A percentile compares a stretch with the other conserved stretches of the same genome.
These are phyloP conservation scores for Scolopax mira DNA, from an alignment of 2,113 vertebrate species.

Conservation along the genomic window DNA sequence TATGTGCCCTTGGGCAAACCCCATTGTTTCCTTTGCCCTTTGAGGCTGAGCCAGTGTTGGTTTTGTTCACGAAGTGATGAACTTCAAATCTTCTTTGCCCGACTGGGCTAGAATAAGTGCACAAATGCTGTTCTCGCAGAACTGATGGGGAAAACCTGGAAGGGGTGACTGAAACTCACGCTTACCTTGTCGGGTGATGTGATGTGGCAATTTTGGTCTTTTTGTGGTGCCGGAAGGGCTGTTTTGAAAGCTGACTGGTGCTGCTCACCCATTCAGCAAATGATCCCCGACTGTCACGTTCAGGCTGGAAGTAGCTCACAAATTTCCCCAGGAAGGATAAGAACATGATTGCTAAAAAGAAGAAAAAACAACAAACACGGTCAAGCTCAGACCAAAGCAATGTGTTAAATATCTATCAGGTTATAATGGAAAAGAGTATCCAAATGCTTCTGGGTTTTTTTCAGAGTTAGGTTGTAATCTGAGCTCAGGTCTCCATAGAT, in stretches of 20 bases:
- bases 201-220: not conserved
- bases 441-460: not conserved
- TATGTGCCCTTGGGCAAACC: accelerated
- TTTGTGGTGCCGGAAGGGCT: not conserved
- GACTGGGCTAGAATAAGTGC: no score
- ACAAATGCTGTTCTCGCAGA: not conserved
- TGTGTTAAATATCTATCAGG: not conserved
- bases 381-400: not conserved
- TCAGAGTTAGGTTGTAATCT: not conserved
- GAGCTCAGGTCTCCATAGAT: not conserved
- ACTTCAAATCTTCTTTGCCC: no score
- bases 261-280: not conserved
- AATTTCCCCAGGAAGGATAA: not conserved
- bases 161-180: not conserved
- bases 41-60: no score
- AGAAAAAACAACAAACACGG: not conserved
- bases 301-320: not conserved
- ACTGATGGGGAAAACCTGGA: not conserved
- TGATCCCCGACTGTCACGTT: not conserved
- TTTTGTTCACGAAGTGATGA: no score
- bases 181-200: not conserved
- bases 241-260: not conserved
- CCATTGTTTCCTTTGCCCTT: not conserved
- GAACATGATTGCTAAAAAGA: not conserved
- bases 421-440: not conserved